Conservation (phyloP, 2,888 invertebrate genomes). For the Limulus polyphemus region DNA sequence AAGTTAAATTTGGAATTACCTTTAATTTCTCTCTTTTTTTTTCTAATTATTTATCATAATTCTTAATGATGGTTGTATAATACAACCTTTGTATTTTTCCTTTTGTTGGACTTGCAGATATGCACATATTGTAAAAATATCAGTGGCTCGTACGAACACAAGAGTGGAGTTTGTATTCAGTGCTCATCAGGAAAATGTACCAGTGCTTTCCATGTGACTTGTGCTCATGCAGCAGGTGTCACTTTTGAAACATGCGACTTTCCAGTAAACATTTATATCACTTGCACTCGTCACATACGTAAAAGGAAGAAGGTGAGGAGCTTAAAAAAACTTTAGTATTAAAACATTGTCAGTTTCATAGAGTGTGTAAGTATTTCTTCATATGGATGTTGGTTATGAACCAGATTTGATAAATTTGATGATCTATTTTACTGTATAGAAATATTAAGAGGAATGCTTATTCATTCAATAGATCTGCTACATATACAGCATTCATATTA, state of each 20-base stretch:
- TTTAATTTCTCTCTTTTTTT: no score
- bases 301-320: constrained; percentile 7
- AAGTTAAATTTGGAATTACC: no score
- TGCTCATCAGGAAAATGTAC: constrained; percentile 41
- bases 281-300: constrained; percentile 34
- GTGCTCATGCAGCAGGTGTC: constrained; percentile 46
- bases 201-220: constrained; percentile 46
- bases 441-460: no score
- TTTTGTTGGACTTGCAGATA: constrained; percentile 26
- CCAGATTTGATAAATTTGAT: neutral
- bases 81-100: no score
- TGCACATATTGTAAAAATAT: constrained; percentile 32
- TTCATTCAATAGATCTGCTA: no score
- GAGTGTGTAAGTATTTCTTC: no score
- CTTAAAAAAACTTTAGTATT: no score
- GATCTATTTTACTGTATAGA: no score
- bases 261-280: constrained; percentile 37
- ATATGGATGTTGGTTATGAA: neutral
- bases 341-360: no score
- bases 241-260: constrained; percentile 38
- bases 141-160: constrained; percentile 6
- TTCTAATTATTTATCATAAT: no score
- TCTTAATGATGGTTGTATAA: no score
- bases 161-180: constrained; percentile 40
- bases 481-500: no score